Percentiles rank a stretch among this genome's conserved stretches.
Evolutionary conservation across 2,888 invertebrate genomes (phyloP).

Genomic region (Leptothorax acervorum): DNA sequence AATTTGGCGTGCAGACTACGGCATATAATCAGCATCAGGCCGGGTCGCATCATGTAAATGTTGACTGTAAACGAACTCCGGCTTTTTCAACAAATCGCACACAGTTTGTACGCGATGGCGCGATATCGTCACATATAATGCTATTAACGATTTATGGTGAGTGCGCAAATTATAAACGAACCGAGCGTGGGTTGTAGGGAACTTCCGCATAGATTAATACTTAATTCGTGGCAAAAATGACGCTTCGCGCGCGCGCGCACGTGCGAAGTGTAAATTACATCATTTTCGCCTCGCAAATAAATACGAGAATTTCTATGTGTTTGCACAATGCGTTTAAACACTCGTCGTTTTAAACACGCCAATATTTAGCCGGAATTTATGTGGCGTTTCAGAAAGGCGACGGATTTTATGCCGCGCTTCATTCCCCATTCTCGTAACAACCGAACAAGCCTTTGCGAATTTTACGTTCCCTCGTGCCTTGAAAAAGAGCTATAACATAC

Average conservation of each 20-base stretch:
- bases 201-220: constrained; percentile 36
- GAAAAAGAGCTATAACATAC: constrained; percentile 1
- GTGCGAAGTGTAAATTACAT: constrained; percentile 26
- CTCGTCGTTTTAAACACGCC: constrained; percentile 24
- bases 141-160: constrained; percentile 45
- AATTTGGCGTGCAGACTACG: constrained; percentile 15
- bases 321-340: constrained; percentile 17
- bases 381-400: constrained; percentile 12
- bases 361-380: constrained; percentile 19
- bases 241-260: background rate
- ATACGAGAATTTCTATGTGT: constrained; percentile 12
- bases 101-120: background rate
- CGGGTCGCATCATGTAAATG: background rate
- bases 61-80: background rate
- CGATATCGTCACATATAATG: constrained; percentile 32
- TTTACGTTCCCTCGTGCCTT: constrained; percentile 23
- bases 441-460: constrained; percentile 20
- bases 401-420: constrained; percentile 29
- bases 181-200: constrained; percentile 2
- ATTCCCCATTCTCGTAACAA: constrained; percentile 1
- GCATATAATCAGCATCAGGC: constrained; percentile 24
- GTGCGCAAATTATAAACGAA: constrained; percentile 33
- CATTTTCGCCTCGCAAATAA: constrained; percentile 18
- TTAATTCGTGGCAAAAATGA: constrained; percentile 30
- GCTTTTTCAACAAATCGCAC: constrained; percentile 39